Base-by-base conservation (phyloP, 2,113 vertebrate species). In the Petromus typicus region DNA sequence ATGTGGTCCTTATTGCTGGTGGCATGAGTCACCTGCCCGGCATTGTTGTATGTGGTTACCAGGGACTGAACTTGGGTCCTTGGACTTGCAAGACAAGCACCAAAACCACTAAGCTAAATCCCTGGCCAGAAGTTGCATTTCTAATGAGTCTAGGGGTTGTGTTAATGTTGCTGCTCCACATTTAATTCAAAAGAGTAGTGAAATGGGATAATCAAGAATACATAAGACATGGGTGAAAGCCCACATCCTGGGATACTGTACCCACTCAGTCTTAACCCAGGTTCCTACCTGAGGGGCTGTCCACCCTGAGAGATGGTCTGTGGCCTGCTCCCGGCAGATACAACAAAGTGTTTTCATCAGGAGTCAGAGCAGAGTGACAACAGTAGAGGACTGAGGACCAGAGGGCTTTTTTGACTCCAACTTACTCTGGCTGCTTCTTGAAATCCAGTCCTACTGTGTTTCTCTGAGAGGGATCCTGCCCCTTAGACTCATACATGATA, bases 41-140 rank as follows among this genome's bases (percentile, higher is more conserved):
- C n/a, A n/a, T n/a, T n/a, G n/a, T n/a, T n/a, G n/a, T n/a, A n/a
- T n/a, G n/a, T n/a, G n/a, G n/a, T n/a, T n/a, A n/a, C n/a, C n/a
- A n/a, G n/a, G n/a, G n/a, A n/a, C n/a, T n/a, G n/a, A n/a, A n/a
- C n/a, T n/a, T n/a, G n/a, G n/a, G n/a, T n/a, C n/a, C n/a, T n/a
- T n/a, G n/a, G n/a, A n/a, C n/a, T n/a, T n/a, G n/a, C n/a, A n/a
- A n/a, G n/a, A n/a, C n/a, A n/a, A n/a, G n/a, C n/a, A n/a, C n/a
- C n/a, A n/a, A n/a, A n/a, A n/a, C n/a, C n/a, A n/a, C n/a, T n/a
- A n/a, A n/a, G n/a, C n/a, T n/a, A n/a, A n/a, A n/a, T n/a, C n/a
- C n/a, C n/a, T n/a, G n/a, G n/a, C n/a, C n/a, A 63, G 66, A 95
- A 79, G 63, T 56, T 76, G n/a, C 30, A 48, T 90, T 45, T 67